A percentile compares a stretch with the other conserved stretches of the same genome.
Conservation (phyloP, 2,888 invertebrate species). For the Adelognathus sp. region DNA sequence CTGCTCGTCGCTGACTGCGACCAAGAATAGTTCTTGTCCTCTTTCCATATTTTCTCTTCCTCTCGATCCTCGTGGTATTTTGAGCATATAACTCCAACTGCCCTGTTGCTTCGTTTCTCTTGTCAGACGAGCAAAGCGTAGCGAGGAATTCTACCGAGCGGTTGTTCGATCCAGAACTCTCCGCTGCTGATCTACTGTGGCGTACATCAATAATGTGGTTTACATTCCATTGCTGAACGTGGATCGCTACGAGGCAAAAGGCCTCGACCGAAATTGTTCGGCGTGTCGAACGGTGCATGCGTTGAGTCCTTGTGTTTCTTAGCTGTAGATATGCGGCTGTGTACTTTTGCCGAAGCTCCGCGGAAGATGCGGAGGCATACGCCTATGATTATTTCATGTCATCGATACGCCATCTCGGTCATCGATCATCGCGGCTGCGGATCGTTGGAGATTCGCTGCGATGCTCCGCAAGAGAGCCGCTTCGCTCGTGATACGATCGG, state of each 20-base stretch:
- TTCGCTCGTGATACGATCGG: conserved; percentile 34
- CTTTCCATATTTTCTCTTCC: background rate
- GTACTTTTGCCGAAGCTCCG: background rate
- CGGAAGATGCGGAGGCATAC: conserved; percentile 14
- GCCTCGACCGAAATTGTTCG: too few relatives aligned
- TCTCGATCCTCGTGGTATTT: background rate
- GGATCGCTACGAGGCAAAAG: too few relatives aligned
- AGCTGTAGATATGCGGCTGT: background rate
- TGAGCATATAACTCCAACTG: background rate
- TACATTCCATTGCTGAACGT: too few relatives aligned
- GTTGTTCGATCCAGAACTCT: background rate
- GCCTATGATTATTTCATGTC: conserved; percentile 71
- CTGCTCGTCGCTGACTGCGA: background rate
- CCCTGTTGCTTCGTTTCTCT: background rate
- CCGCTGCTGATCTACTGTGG: background rate
- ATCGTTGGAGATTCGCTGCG: conserved; percentile 54
- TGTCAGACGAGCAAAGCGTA: background rate
- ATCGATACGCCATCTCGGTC: conserved; percentile 66
- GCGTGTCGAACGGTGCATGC: too few relatives aligned
- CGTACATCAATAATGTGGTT: background rate
- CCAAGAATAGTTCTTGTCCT: background rate
- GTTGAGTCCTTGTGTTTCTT: too few relatives aligned
- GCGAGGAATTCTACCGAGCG: background rate
- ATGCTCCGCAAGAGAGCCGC: conserved; percentile 11
- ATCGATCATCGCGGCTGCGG: conserved; percentile 72